Conservation (phyloP, 2,888 invertebrate genomes). For the Conus canariensis region DNA sequence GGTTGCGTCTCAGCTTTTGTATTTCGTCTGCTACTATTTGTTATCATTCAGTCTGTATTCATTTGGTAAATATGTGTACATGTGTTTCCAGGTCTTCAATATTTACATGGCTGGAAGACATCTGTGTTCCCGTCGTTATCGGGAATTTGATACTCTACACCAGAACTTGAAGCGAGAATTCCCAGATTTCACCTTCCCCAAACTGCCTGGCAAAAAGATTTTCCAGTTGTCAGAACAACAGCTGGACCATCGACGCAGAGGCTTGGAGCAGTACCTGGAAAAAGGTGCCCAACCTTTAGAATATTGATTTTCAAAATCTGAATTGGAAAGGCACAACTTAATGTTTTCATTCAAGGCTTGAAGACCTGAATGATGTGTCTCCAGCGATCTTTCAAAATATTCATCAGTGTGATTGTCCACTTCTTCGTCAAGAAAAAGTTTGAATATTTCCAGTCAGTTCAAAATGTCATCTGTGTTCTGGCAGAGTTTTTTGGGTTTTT, state of each 20-base stretch:
- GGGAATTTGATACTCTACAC: conserved; percentile 95
- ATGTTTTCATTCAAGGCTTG: too few relatives aligned
- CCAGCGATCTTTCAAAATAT: too few relatives aligned
- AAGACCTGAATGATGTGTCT: too few relatives aligned
- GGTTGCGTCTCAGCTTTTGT: too few relatives aligned
- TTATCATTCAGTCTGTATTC: too few relatives aligned
- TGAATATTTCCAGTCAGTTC: too few relatives aligned
- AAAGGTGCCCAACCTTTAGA: conserved; percentile 81
- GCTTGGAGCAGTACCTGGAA: conserved; percentile 97
- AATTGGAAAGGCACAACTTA: background rate
- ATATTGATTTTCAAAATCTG: background rate
- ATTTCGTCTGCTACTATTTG: too few relatives aligned
- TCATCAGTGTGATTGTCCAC: too few relatives aligned
- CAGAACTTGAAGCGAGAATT: conserved; percentile 95
- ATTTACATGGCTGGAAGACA: conserved; percentile 99
- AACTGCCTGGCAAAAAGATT: conserved; percentile 99
- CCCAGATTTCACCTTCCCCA: conserved; percentile 96
- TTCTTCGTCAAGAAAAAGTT: too few relatives aligned
- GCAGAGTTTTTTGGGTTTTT: too few relatives aligned
- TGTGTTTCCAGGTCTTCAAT: conserved; percentile 85
- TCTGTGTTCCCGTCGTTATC: conserved; percentile 95
- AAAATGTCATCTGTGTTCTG: too few relatives aligned
- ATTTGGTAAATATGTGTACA: too few relatives aligned
- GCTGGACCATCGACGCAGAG: conserved; percentile 94
- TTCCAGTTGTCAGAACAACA: conserved; percentile 97